phyloP scores from a whole-genome alignment of 1,140 invertebrate genomes.

The Temnothorax curvispinosus region DNA sequence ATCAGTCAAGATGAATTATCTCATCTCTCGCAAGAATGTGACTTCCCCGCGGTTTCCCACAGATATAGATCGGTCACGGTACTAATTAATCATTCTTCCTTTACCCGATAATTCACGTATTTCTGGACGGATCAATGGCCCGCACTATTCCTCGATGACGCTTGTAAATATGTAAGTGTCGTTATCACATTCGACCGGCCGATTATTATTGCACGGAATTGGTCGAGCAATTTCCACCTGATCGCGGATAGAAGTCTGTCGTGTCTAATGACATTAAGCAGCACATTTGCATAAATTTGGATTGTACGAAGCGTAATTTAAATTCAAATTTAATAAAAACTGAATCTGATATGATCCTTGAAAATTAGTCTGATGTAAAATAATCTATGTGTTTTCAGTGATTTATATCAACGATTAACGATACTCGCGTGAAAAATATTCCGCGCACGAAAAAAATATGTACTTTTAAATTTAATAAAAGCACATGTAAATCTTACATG shows the following conservation, averaged over 20 bases:
- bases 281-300: not conserved
- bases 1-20: not conserved
- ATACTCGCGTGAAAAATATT: not conserved
- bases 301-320: not conserved
- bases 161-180: constrained; percentile 14
- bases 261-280: not conserved
- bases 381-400: not conserved
- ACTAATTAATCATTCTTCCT: constrained; percentile 33
- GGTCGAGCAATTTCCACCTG: not conserved
- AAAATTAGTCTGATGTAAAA: not conserved
- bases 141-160: not conserved
- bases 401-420: not conserved
- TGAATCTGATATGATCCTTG: not conserved
- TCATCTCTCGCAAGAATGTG: not conserved
- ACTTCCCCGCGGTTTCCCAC: not conserved
- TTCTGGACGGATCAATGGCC: constrained; percentile 42
- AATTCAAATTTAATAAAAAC: not conserved
- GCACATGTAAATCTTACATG: not conserved
- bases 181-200: not conserved
- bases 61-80: constrained; percentile 28
- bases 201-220: not conserved
- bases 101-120: constrained; percentile 1
- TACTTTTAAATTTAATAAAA: not conserved
- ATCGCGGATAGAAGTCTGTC: not conserved
- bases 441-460: not conserved